phyloP scores from a whole-genome alignment of 2,888 invertebrate genomes.

The Lathronympha strigana region DNA sequence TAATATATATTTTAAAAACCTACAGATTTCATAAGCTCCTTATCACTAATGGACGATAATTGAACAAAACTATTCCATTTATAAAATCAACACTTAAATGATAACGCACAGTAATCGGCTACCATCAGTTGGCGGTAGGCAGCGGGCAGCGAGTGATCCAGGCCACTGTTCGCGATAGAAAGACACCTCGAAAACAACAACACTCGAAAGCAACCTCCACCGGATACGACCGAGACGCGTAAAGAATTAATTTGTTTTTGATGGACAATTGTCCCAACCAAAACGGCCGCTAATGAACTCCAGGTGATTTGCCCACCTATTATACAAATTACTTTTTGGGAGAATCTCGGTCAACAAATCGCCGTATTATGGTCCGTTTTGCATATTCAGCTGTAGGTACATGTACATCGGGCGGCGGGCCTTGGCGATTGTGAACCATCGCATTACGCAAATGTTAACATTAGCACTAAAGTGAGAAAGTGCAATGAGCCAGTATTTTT shows the following conservation, averaged over 20 bases:
- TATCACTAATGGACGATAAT: constrained; percentile 72
- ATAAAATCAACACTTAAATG: constrained; percentile 60
- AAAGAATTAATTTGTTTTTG: constrained; percentile 78
- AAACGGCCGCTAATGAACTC: constrained; percentile 67
- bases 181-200: constrained; percentile 74
- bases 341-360: constrained; percentile 51
- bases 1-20: constrained; percentile 65
- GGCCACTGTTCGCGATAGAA: constrained; percentile 75
- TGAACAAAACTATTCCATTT: constrained; percentile 64
- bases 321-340: constrained; percentile 50
- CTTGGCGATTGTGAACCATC: constrained; percentile 42
- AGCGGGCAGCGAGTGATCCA: constrained; percentile 70
- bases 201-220: constrained; percentile 78
- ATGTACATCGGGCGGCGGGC: too few species aligned
- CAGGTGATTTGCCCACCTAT: constrained; percentile 56
- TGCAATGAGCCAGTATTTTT: constrained; percentile 37
- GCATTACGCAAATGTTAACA: constrained; percentile 40
- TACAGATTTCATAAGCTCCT: constrained; percentile 59
- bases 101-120: constrained; percentile 67
- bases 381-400: constrained; percentile 40
- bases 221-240: constrained; percentile 79
- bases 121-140: constrained; percentile 46
- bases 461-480: constrained; percentile 43
- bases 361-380: constrained; percentile 39
- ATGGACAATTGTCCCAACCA: constrained; percentile 75